Conservation (phyloP, 2,888 invertebrate genomes). For the Urechis unicinctus region DNA sequence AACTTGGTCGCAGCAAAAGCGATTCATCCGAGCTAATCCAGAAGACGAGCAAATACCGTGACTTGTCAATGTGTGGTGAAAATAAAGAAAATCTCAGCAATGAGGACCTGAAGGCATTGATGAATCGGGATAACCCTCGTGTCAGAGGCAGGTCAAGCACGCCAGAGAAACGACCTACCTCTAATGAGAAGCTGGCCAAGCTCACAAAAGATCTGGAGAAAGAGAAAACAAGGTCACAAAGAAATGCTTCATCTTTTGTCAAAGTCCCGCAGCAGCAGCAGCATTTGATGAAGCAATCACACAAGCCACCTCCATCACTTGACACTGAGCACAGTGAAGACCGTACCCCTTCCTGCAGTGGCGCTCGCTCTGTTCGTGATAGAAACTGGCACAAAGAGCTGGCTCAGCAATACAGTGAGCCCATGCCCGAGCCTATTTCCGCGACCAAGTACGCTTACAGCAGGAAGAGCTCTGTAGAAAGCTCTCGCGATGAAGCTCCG, state of each 20-base stretch:
- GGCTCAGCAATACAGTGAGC: conserved; percentile 11
- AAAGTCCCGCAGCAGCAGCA: background rate
- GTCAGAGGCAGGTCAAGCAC: background rate
- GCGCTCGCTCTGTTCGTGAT: conserved; percentile 8
- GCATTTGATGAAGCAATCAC: too few relatives aligned
- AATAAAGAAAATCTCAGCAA: conserved; percentile 4
- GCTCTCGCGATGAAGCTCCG: background rate
- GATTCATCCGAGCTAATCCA: conserved; percentile 18
- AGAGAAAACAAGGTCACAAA: background rate
- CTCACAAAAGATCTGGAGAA: background rate
- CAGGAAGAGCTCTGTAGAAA: background rate
- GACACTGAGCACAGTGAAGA: background rate
- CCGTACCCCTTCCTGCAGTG: background rate
- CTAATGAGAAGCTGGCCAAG: background rate
- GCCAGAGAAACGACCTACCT: background rate
- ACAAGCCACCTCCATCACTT: too few relatives aligned
- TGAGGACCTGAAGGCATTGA: background rate
- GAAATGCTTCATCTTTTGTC: background rate
- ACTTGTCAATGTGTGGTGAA: background rate
- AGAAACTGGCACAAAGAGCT: conserved; percentile 18
- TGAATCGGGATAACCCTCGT: too few relatives aligned
- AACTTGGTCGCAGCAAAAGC: conserved; percentile 16
- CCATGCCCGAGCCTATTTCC: conserved; percentile 2
- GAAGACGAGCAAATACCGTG: conserved; percentile 1
- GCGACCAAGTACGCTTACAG: conserved; percentile 1